Evolutionary conservation across 2,797 vertebrate species (phyloP), one percentile per base, ranked within the genome.

Genomic region (Pangasius macronema): DNA sequence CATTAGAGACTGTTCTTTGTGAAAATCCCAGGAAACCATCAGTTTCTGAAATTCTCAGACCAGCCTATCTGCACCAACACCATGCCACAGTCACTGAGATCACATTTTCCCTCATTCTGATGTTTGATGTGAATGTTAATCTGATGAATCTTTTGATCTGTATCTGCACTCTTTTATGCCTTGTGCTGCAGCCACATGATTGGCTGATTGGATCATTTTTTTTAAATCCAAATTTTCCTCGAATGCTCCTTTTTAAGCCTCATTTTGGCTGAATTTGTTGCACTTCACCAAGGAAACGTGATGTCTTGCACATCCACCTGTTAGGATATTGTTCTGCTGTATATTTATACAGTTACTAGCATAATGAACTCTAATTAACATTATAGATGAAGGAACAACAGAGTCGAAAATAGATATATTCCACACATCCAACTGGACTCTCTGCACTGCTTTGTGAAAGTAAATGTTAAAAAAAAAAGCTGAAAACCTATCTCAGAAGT

Each of bases 301-400:
- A 91, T 67, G 49, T 80, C 27, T 70, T 30, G 20, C 81, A 79
- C 55, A 68, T 82, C 86, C 72, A 85, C 65, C 73, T 83, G 59
- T 85, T 73, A 80, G 70, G 82, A 87, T 85, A 87, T 83, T 67
- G 82, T 75, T 59, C 53, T 75, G 61, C 49, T 75, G 86, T 89
- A 57, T 88, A 86, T 89, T 90, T 88, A 49, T 83, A 83, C 77
- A 90, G 84, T 88, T 82, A 87, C 86, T 42, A 87, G 87, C 83
- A 87, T 86, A 89, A 88, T 72, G 87, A 91, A 59, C 24, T 67
- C 83, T 89, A 87, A 90, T 88, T 85, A 90, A 72, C 4, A 77
- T 88, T 82, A 89, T 70, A 83, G 86, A 89, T 83, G 86, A 87
- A 85, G 81, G 73, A 33, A 63, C 53, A 75, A 79, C 65, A 80